These are phyloP conservation scores for Macrostomum lignano DNA, from an alignment of 1,140 invertebrate genomes.

Conservation along the genomic window DNA sequence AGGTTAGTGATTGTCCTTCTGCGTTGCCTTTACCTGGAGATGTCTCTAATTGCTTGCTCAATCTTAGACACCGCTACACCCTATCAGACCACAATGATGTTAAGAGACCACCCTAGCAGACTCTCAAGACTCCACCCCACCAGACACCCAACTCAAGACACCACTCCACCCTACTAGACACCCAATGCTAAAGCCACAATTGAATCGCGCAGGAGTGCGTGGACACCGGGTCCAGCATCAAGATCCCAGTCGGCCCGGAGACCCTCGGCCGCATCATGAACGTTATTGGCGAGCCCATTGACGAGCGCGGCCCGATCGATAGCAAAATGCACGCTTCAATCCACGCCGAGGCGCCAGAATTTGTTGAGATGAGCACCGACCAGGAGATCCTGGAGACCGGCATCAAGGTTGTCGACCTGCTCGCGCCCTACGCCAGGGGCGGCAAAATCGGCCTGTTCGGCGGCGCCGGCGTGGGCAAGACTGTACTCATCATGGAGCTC, in stretches of 20 bases:
- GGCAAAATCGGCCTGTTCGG: slow-evolving; percentile 97
- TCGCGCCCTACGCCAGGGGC: slow-evolving; percentile 74
- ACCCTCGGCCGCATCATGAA: slow-evolving; percentile 89
- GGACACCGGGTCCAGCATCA: slow-evolving; percentile 75
- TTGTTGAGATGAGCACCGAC: slow-evolving; percentile 86
- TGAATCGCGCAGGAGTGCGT: slow-evolving; percentile 49
- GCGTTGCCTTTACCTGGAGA: no score
- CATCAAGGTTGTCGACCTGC: slow-evolving; percentile 82
- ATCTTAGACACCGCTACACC: no score
- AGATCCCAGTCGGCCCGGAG: slow-evolving; percentile 78
- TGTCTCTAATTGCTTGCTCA: no score
- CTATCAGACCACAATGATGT: no score
- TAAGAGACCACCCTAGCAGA: no score
- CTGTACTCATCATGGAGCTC: slow-evolving; percentile 97
- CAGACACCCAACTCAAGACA: no score
- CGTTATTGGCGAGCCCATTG: slow-evolving; percentile 90
- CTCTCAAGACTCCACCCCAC: no score
- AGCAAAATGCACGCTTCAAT: slow-evolving; percentile 51
- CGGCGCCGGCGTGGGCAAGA: slow-evolving; percentile 94
- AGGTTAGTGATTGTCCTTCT: no score
- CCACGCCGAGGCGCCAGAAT: slow-evolving; percentile 79
- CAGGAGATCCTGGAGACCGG: slow-evolving; percentile 90
- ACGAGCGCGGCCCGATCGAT: slow-evolving; percentile 72
- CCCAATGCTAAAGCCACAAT: no score
- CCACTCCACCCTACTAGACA: no score